A percentile compares a stretch with the other conserved stretches of the same genome.
These are phyloP conservation scores for Tryphoninae sp. DNA, from an alignment of 2,888 invertebrate species.

Conservation along the genomic window DNA sequence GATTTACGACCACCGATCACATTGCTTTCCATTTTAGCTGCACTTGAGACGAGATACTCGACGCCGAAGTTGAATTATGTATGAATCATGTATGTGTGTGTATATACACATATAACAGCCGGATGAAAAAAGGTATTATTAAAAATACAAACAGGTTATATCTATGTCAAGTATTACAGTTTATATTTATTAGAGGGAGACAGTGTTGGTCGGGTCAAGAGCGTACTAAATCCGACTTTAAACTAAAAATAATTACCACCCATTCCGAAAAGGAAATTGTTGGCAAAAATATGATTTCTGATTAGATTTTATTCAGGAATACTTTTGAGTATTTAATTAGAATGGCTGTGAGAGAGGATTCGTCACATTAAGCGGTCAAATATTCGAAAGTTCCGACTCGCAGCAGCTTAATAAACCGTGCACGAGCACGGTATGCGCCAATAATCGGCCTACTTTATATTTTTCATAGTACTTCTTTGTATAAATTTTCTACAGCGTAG, in stretches of 20 bases:
- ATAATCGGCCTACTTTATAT: constrained; percentile 6
- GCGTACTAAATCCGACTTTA: neutral
- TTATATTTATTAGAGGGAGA: neutral
- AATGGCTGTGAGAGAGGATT: neutral
- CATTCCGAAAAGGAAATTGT: neutral
- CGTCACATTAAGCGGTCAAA: neutral
- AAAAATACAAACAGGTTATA: neutral
- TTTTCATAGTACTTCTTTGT: neutral
- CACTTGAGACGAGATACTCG: constrained; percentile 36
- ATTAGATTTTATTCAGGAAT: neutral
- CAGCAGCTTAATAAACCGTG: neutral
- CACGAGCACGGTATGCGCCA: neutral
- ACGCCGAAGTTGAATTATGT: constrained; percentile 25
- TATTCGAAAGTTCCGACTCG: constrained; percentile 42
- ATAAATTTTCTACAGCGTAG: neutral
- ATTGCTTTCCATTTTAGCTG: constrained; percentile 52
- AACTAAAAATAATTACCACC: neutral
- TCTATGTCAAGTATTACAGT: constrained; percentile 24
- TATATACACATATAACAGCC: neutral
- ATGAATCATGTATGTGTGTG: neutral
- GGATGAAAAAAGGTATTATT: constrained; percentile 8
- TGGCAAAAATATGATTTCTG: neutral
- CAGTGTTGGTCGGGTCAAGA: neutral
- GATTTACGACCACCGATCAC: constrained; percentile 36
- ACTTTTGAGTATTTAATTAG: neutral